phyloP scores from a whole-genome alignment of 2,797 vertebrate species.

The Tenualosa thibaudeaui region DNA sequence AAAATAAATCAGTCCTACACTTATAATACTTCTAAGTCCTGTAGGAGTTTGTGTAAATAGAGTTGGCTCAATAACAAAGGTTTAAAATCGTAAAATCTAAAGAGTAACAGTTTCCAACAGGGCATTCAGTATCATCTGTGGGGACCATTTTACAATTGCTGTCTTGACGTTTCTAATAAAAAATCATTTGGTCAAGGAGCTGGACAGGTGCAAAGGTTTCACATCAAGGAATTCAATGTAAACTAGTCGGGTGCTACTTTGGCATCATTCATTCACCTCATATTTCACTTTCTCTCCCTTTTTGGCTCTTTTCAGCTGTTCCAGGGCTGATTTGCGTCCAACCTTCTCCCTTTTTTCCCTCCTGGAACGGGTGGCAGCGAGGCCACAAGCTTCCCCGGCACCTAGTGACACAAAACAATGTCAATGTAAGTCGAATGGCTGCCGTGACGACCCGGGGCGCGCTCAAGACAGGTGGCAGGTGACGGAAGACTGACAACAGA shows the following conservation, averaged over 20 bases:
- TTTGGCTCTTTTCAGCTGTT: constrained; percentile 90
- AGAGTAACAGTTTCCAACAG: too few relatives aligned
- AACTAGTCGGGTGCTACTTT: background rate
- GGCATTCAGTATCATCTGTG: background rate
- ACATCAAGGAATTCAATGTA: background rate
- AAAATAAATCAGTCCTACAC: too few relatives aligned
- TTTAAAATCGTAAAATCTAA: too few relatives aligned
- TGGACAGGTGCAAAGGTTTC: background rate
- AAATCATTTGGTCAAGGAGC: background rate
- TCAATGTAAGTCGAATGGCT: background rate
- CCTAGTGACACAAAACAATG: constrained; percentile 35
- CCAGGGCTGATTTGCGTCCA: constrained; percentile 89
- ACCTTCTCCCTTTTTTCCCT: constrained; percentile 88
- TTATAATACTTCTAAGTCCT: too few relatives aligned
- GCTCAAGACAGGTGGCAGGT: background rate
- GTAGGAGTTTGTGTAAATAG: too few relatives aligned
- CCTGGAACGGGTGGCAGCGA: constrained; percentile 82
- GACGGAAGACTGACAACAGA: background rate
- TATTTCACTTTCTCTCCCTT: constrained; percentile 94
- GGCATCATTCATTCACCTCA: constrained; percentile 76
- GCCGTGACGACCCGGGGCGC: background rate
- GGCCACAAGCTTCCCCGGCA: constrained; percentile 58
- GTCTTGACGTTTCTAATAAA: background rate
- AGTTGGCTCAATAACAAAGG: too few relatives aligned
- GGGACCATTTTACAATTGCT: background rate